phyloP scores from a whole-genome alignment of 2,888 invertebrate species.

The Plebejus melissa region DNA sequence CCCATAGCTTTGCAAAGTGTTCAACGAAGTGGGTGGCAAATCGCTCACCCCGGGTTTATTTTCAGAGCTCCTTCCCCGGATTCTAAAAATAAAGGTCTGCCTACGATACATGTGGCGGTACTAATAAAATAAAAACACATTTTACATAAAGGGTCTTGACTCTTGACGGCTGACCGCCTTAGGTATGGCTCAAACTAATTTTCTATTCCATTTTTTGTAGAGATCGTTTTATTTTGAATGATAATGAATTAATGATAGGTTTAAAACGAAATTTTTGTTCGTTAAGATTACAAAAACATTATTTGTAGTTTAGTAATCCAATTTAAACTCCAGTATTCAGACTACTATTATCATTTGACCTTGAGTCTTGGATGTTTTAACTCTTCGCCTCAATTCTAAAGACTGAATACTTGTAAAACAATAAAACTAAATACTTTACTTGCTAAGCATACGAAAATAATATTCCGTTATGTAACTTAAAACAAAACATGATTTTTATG shows the following conservation, averaged over 20 bases:
- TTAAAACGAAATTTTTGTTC: too few species aligned
- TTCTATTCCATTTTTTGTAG: neutral
- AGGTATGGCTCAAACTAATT: neutral
- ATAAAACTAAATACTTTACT: neutral
- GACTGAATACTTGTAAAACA: neutral
- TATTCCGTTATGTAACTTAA: neutral
- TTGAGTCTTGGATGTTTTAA: neutral
- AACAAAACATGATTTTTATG: neutral
- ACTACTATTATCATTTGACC: too few species aligned
- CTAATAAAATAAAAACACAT: slow-evolving; percentile 4
- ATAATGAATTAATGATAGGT: too few species aligned
- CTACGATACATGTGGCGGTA: neutral
- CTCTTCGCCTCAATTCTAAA: neutral
- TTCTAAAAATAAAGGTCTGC: slow-evolving; percentile 3
- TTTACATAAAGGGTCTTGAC: neutral
- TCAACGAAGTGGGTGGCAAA: neutral
- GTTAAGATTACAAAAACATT: too few species aligned
- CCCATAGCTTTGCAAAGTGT: neutral
- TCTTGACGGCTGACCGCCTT: neutral
- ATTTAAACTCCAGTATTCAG: too few species aligned
- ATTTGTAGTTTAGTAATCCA: too few species aligned
- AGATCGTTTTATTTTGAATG: neutral
- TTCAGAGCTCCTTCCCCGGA: neutral
- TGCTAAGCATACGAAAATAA: neutral
- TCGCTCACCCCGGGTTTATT: slow-evolving; percentile 3